phyloP scores from a whole-genome alignment of 2,888 invertebrate genomes.

The Vandiemenella viatica region DNA sequence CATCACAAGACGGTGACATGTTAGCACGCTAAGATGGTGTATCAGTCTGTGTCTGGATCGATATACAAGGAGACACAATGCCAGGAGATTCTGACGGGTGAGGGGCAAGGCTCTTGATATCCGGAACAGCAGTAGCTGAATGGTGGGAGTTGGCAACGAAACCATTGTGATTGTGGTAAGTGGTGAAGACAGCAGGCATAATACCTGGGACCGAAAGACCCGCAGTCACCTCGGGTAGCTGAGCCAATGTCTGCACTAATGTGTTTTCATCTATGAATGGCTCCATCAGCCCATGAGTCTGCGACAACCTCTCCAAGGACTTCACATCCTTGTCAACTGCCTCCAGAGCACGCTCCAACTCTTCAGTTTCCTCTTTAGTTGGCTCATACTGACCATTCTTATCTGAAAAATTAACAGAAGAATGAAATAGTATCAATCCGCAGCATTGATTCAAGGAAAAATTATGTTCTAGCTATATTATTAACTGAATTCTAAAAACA shows the following conservation, averaged over 20 bases:
- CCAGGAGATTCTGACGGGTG: constrained; percentile 4
- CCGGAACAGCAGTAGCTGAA: constrained; percentile 1
- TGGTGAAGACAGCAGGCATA: constrained; percentile 10
- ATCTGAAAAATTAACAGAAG: no score
- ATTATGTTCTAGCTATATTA: no score
- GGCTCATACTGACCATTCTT: constrained; percentile 57
- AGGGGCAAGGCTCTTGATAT: constrained; percentile 4
- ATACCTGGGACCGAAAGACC: constrained; percentile 9
- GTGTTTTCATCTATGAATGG: constrained; percentile 42
- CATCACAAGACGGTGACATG: no score
- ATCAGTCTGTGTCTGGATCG: constrained; percentile 14
- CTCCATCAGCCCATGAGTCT: constrained; percentile 43
- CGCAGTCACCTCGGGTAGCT: constrained; percentile 30
- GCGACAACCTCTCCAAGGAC: constrained; percentile 50
- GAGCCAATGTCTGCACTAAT: constrained; percentile 30
- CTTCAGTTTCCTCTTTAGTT: constrained; percentile 70
- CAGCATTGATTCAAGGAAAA: no score
- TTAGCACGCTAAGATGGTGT: constrained; percentile 12
- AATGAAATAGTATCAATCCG: no score
- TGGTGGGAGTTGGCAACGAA: constrained; percentile 8
- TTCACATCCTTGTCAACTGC: constrained; percentile 59
- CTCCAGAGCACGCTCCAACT: constrained; percentile 70
- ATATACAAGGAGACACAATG: constrained; percentile 8
- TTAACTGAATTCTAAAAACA: no score
- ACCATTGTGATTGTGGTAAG: constrained; percentile 14